Percentiles rank a stretch among this genome's conserved stretches.
Evolutionary conservation across 1,140 invertebrate genomes (phyloP).

Genomic region (Augochlora pura): DNA sequence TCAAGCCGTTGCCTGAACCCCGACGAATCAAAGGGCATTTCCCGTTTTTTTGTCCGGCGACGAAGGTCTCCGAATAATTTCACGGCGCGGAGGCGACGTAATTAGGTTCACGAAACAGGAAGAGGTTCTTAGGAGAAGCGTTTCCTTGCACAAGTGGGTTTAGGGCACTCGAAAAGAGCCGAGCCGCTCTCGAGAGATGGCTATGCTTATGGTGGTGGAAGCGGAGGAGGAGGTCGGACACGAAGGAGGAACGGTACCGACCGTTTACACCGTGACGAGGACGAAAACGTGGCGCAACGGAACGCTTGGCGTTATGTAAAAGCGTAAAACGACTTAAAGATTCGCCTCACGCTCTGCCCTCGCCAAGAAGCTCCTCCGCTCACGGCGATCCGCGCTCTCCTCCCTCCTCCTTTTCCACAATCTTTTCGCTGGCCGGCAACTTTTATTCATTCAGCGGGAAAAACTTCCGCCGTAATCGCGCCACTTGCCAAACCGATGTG

Average conservation of each 20-base stretch:
- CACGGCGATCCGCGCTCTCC: background rate
- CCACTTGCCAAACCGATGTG: too few relatives aligned
- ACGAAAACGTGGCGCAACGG: slow-evolving; percentile 60
- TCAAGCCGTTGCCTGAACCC: too few relatives aligned
- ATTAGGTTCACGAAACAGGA: slow-evolving; percentile 14
- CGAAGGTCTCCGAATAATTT: too few relatives aligned
- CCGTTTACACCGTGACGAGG: slow-evolving; percentile 58
- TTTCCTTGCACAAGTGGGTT: slow-evolving; percentile 46
- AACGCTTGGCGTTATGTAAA: slow-evolving; percentile 62
- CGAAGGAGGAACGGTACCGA: slow-evolving; percentile 48
- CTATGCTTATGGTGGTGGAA: too few relatives aligned
- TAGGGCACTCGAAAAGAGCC: slow-evolving; percentile 52
- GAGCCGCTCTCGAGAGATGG: too few relatives aligned
- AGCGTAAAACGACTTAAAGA: slow-evolving; percentile 62
- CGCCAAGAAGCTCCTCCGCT: slow-evolving; percentile 27
- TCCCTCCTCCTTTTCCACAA: background rate
- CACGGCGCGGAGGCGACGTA: background rate
- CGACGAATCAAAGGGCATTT: too few relatives aligned
- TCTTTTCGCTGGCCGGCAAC: too few relatives aligned
- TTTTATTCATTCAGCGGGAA: too few relatives aligned
- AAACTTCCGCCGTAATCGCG: too few relatives aligned
- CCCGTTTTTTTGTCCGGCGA: too few relatives aligned
- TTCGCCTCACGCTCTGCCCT: slow-evolving; percentile 55
- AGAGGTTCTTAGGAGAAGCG: slow-evolving; percentile 15
- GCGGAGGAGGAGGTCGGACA: slow-evolving; percentile 41